A percentile compares a stretch with the other conserved stretches of the same genome.
phyloP scores from a whole-genome alignment of 1,140 invertebrate species.

The Zaprionus taronus region DNA sequence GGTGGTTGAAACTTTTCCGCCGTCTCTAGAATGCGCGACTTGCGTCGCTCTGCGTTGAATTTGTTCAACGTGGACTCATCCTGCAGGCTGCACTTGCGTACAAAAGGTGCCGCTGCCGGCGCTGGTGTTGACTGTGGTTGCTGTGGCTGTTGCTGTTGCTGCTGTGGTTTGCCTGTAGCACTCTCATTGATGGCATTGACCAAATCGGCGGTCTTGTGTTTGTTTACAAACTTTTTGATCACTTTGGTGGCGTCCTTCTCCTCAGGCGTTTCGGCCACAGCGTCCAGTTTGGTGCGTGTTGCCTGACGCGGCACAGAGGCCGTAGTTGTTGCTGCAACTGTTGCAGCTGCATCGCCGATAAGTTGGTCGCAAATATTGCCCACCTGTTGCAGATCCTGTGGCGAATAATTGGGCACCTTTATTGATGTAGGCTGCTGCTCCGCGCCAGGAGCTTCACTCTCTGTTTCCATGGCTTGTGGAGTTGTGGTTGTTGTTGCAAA shows the following conservation, averaged over 20 bases:
- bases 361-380: constrained; percentile 74
- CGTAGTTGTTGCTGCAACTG: not conserved
- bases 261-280: constrained; percentile 70
- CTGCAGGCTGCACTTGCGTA: constrained; percentile 82
- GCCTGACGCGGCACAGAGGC: constrained; percentile 50
- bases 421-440: constrained; percentile 10
- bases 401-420: constrained; percentile 61
- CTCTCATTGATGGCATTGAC: constrained; percentile 80
- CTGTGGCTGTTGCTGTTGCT: not conserved
- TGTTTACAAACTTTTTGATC: constrained; percentile 82
- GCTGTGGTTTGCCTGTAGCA: constrained; percentile 44
- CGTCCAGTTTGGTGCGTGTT: constrained; percentile 66
- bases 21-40: constrained; percentile 89
- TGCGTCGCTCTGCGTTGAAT: constrained; percentile 85
- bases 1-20: constrained; percentile 89
- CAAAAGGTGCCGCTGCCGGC: constrained; percentile 45
- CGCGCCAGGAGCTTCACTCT: constrained; percentile 43
- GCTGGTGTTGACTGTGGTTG: constrained; percentile 15
- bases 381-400: constrained; percentile 83
- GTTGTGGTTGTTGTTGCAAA: constrained; percentile 13
- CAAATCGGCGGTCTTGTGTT: constrained; percentile 82
- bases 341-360: constrained; percentile 28
- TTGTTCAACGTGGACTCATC: constrained; percentile 82
- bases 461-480: constrained; percentile 76
- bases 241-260: constrained; percentile 78